Evolutionary conservation across 2,113 vertebrate genomes (phyloP), one percentile per base, ranked within the genome.

Genomic region (Halichoeres trimaculatus): DNA sequence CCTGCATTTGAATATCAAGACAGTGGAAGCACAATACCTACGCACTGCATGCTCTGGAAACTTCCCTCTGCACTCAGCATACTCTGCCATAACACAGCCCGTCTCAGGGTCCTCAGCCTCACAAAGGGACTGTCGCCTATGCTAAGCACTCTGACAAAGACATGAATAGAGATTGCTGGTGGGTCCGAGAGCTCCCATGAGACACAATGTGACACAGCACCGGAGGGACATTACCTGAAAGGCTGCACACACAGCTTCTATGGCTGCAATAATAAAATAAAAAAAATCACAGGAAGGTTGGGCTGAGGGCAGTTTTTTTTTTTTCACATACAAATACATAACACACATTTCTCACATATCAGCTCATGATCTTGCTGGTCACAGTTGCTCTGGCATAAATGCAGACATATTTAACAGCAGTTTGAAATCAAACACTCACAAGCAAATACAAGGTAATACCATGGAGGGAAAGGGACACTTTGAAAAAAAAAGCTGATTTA

Each of bases 1-100:
- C 34, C 80, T 17, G 23, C 22, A 87, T 90, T 92, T 90, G 61
- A 90, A 90, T 90, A 88, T 76, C 74, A 89, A 88, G 78, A 68
- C 67, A 24, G 69, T 64, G 19, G 68, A 26, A 45, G 50, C 48
- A 81, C 68, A 86, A 79, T 80, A 40, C 59, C 62, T 16, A 67
- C 55, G 38, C 48, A 38, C 34, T 48, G 14, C 34, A 61, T 40
- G 59, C 64, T 48, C 58, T 75, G 59, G 76, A 54, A 45, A 9
- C 4, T 13, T 35, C 35, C 22, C 43, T 63, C n/a, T 23, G 56
- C 66, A 60, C 24, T 68, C 48, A 14, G 65, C 20, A 34, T 20
- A 41, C 40, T 14, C 34, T 58, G 45, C 64, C 73, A 79, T 57
- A 73, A 71, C 53, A 66, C 51, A 78, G 74, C 24, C 78, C 47